A percentile compares a stretch with the other conserved stretches of the same genome.
Evolutionary conservation across 2,113 vertebrate species (phyloP).

Genomic region (Cynopterus brachyotis): DNA sequence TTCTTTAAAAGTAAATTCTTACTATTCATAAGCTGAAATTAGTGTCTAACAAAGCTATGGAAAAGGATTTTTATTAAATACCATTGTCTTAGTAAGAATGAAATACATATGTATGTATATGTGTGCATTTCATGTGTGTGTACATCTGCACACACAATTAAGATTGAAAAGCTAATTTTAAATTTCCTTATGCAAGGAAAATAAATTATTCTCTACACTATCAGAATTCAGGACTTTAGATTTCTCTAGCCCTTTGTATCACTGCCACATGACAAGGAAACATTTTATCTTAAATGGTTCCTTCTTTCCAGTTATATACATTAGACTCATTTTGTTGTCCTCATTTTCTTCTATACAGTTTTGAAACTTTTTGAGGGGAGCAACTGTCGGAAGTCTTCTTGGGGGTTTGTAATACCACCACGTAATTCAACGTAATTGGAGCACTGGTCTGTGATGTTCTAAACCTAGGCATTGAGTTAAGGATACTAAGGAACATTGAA

Average conservation of each 20-base stretch:
- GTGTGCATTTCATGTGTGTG: background rate
- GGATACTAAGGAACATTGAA: background rate
- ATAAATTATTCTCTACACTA: background rate
- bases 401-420: background rate
- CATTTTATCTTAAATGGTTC: background rate
- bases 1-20: slow-evolving; percentile 19
- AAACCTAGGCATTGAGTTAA: background rate
- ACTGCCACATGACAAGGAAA: background rate
- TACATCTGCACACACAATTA: background rate
- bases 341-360: slow-evolving; percentile 4
- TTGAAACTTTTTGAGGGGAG: background rate
- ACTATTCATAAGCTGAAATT: background rate
- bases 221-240: background rate
- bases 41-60: background rate
- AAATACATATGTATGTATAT: background rate
- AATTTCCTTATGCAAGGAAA: background rate
- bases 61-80: background rate
- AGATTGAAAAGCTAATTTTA: background rate
- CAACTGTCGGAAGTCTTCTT: background rate
- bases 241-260: background rate
- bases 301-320: background rate
- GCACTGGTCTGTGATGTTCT: background rate
- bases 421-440: background rate
- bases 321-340: background rate
- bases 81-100: background rate